Percentiles rank a stretch among this genome's conserved stretches.
phyloP scores from a whole-genome alignment of 2,797 vertebrate genomes.

The Alectoris magna region DNA sequence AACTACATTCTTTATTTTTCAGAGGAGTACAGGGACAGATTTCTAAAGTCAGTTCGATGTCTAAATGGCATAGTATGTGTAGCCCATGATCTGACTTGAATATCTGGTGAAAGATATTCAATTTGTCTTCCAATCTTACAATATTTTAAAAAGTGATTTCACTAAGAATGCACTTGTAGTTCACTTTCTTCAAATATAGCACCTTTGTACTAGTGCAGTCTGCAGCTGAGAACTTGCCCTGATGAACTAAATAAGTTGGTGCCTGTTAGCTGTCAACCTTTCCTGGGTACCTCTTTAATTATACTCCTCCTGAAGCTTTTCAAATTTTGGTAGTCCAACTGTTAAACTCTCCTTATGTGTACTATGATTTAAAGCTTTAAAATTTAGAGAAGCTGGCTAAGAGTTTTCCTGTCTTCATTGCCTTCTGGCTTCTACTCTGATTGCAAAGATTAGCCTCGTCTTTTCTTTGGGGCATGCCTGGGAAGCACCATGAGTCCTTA shows the following conservation, averaged over 20 bases:
- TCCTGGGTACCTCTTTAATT: background rate
- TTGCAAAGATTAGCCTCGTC: background rate
- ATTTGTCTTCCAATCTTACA: background rate
- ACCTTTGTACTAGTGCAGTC: background rate
- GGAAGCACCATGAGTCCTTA: background rate
- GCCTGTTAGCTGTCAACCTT: background rate
- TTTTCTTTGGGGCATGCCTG: background rate
- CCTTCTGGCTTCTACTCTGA: background rate
- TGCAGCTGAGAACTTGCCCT: background rate
- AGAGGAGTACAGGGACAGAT: background rate
- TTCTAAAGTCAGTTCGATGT: background rate
- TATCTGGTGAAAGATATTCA: background rate
- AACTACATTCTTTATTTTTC: background rate
- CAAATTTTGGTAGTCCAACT: background rate
- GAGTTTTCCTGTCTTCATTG: background rate
- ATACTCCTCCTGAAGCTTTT: background rate
- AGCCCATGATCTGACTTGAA: background rate
- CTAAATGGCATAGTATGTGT: background rate
- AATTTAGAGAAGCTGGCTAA: background rate
- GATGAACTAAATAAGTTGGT: background rate
- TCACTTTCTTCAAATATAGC: background rate
- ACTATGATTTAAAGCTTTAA: background rate
- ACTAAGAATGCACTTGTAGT: background rate
- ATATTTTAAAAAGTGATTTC: background rate
- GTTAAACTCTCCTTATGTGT: background rate